Conservation (phyloP, 2,113 vertebrate species). For the Rhinolophus ferrumequinum region DNA sequence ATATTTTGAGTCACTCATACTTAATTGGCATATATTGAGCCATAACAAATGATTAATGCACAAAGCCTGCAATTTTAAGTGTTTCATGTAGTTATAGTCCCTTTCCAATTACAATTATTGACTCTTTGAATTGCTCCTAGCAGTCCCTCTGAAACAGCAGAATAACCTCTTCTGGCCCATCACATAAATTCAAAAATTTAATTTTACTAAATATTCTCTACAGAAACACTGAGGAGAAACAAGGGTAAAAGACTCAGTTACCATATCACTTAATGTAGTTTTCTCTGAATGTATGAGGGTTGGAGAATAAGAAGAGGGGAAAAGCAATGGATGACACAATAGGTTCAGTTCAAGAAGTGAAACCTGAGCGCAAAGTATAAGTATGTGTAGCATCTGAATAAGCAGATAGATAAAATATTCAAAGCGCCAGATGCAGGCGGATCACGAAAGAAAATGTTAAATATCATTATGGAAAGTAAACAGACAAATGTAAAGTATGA, state of each 20-base stretch:
- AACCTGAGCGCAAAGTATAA: not conserved
- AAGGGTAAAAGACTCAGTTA: not conserved
- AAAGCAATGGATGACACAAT: not conserved
- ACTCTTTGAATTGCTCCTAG: not conserved
- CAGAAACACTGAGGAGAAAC: not conserved
- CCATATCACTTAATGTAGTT: not conserved
- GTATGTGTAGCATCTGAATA: not conserved
- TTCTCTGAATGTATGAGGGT: not conserved
- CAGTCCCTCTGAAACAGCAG: not conserved
- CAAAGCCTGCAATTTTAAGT: not conserved
- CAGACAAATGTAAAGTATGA: not conserved
- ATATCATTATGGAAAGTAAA: not conserved
- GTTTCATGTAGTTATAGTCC: not conserved
- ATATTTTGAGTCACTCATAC: not conserved
- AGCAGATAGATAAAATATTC: not conserved
- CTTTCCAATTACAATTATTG: not conserved
- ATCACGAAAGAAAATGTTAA: constrained; percentile 22
- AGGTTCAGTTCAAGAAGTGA: not conserved
- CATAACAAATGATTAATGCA: not conserved
- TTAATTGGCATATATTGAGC: not conserved
- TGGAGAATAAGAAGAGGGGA: not conserved
- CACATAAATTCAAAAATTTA: not conserved
- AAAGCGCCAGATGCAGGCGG: not conserved
- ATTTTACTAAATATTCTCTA: constrained; percentile 12
- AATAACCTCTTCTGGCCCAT: not conserved